These are phyloP conservation scores for Chromobotia macracanthus DNA, from an alignment of 2,797 vertebrate species.

Conservation along the genomic window DNA sequence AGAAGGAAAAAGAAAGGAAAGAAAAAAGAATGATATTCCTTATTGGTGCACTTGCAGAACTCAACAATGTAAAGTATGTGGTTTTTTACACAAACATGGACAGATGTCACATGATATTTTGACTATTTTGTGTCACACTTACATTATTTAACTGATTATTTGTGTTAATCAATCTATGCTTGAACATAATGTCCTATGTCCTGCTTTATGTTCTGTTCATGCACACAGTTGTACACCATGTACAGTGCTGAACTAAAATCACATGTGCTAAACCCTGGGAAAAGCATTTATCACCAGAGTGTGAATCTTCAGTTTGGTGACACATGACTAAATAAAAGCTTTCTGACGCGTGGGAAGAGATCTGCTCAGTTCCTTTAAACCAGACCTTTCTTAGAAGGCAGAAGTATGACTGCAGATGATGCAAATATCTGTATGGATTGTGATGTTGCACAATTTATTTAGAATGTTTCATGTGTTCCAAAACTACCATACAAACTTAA, in stretches of 20 bases:
- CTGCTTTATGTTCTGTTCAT: neutral
- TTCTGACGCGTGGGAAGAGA: constrained; percentile 47
- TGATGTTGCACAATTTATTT: neutral
- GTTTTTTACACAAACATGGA: neutral
- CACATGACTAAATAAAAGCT: constrained; percentile 53
- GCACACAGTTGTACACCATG: neutral
- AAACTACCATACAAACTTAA: neutral
- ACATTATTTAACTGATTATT: neutral
- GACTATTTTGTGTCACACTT: constrained; percentile 8
- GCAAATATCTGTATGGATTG: neutral
- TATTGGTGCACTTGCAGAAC: no score
- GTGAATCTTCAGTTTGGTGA: constrained; percentile 54
- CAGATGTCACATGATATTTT: neutral
- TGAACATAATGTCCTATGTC: no score
- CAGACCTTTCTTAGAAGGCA: constrained; percentile 21
- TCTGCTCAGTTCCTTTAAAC: constrained; percentile 27
- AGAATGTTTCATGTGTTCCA: neutral
- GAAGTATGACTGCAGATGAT: constrained; percentile 6
- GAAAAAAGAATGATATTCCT: no score
- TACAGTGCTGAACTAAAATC: constrained; percentile 33
- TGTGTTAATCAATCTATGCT: no score
- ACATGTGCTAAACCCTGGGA: constrained; percentile 43
- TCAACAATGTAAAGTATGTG: no score
- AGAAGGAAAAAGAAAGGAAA: neutral
- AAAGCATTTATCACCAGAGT: constrained; percentile 61